Conservation (phyloP, 1,140 invertebrate genomes). For the Globodera rostochiensis region DNA sequence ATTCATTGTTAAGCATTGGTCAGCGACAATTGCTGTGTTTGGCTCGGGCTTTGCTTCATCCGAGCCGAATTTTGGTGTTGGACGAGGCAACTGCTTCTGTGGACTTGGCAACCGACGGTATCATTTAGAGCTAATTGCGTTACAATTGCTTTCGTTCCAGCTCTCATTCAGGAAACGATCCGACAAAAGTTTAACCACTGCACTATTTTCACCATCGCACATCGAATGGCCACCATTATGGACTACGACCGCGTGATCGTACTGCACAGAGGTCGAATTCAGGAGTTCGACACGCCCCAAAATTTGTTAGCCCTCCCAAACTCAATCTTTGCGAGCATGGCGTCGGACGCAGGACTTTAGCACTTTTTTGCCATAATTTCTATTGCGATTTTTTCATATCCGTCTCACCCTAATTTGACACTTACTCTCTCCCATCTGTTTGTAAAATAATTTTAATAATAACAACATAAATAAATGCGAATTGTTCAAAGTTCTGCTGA, state of each 20-base stretch:
- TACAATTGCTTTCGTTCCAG: background rate
- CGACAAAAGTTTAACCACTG: conserved; percentile 66
- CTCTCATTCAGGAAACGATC: conserved; percentile 67
- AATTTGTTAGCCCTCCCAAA: conserved; percentile 17
- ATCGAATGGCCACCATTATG: conserved; percentile 68
- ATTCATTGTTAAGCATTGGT: conserved; percentile 68
- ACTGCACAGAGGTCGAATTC: conserved; percentile 61
- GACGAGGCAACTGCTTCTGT: conserved; percentile 70
- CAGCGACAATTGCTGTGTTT: conserved; percentile 79
- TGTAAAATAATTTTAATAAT: background rate
- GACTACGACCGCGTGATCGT: conserved; percentile 59
- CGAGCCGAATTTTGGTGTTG: conserved; percentile 74
- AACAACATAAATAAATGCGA: background rate
- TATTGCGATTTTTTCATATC: background rate
- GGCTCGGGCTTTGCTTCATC: conserved; percentile 73
- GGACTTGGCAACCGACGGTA: conserved; percentile 18
- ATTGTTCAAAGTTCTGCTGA: background rate
- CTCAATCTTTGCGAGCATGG: conserved; percentile 14
- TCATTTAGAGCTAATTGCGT: background rate
- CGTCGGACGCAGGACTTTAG: conserved; percentile 11
- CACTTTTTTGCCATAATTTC: background rate
- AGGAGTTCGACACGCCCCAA: conserved; percentile 67
- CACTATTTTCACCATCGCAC: conserved; percentile 69
- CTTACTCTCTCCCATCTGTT: background rate
- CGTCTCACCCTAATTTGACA: background rate